Evolutionary conservation across 2,888 invertebrate genomes (phyloP), one percentile per base, ranked within the genome.

Genomic region (Leistus spinibarbis): DNA sequence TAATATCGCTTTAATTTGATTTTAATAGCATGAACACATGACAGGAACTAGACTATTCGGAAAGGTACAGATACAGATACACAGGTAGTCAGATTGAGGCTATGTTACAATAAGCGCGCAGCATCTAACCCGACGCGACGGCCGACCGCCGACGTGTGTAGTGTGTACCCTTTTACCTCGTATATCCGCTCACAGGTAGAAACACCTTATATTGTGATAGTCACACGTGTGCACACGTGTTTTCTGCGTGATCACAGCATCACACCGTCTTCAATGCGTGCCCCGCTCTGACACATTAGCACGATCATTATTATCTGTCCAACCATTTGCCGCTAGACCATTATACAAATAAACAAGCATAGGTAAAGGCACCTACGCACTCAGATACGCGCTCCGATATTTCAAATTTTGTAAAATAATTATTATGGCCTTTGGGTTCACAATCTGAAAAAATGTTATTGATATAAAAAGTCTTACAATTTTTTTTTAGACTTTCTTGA

Each of bases 151-250:
- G n/a, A n/a, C n/a, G n/a, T n/a, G n/a, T n/a, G n/a, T n/a, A n/a
- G n/a, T 57, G 20, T 57, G 17, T 57, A 57, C 20, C 17, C 20
- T 57, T 57, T 57, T 19, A 57, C 9, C 57, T 19, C 16, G 20
- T 57, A 10, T 53, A 57, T 57, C 57, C 57, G 17, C 16, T 57
- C 20, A 57, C 57, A 57, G 57, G 57, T 57, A 57, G 57, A 57
- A 57, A 57, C 57, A 57, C 57, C 57, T 57, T 40, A 40, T 40
- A 40, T 40, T 40, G 40, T 40, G 40, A 40, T 17, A 57, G 20
- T 57, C 17, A 57, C 20, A 57, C 20, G 17, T 57, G 17, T 57
- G 20, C 20, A 19, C 20, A 57, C 17, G 57, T 57, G 20, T 57
- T 19, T 57, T 57, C 16, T 5, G 20, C 20, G 17, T 57, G 16